Base-by-base conservation (phyloP, 2,797 vertebrate species). In the Girardinus metallicus region DNA sequence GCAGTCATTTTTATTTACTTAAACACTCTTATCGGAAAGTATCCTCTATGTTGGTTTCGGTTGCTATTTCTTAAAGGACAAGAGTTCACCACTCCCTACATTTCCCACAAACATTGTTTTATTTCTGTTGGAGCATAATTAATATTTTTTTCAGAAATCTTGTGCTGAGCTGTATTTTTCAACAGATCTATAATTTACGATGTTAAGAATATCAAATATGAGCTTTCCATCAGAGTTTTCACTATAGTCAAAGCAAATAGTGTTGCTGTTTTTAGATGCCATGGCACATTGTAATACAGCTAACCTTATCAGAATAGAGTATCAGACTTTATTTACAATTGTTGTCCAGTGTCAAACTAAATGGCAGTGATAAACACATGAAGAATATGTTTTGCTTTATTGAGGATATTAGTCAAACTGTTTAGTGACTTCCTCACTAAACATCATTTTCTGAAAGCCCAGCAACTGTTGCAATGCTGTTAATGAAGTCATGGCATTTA, bases 21-120 rank as follows among this genome's bases (percentile, higher is more conserved):
- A 80, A 75, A 80, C 83, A 9, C 31, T 7, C 75, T 89, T 93
- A 89, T 92, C 85, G 80, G 9, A 74, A 6, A 34, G 21, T 57
- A 76, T 91, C 85, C 85, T 80, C 79, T 9, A 83, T 39, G 83
- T 80, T 36, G 1, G 29, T 60, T 75, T 29, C 60, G 64, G 73
- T 83, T 80, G 82, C 80, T 85, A 68, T 90, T 90, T 87, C 92
- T 88, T 87, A n/a, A 77, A 78, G 81, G 90, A 84, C 77, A 84
- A 87, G 82, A 80, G 80, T 29, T 55, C 73, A 82, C 77, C 74
- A 68, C 73, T 68, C 44, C 75, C 68, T 34, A 60, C 74, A 44
- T 86, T 90, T 90, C 89, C 90, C 88, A 92, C 68, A 80, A 41
- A 76, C 51, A 26, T 41, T 79, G 81, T 82, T 34, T 78, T 66